phyloP scores from a whole-genome alignment of 2,113 vertebrate genomes.

The Cryptotis parvus region DNA sequence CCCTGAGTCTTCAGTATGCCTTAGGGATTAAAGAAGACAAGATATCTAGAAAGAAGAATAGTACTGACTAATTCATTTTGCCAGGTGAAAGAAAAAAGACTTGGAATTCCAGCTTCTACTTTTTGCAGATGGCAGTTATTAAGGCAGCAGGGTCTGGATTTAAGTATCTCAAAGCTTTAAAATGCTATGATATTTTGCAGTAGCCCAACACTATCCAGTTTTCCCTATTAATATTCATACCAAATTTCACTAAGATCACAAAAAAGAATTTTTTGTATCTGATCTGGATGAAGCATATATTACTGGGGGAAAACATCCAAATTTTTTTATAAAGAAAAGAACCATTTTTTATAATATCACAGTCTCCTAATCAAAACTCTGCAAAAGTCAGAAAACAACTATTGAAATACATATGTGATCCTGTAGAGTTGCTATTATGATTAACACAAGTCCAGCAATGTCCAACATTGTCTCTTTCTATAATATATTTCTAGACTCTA shows the following conservation, averaged over 20 bases:
- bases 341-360: background rate
- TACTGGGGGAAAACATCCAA: constrained; percentile 4
- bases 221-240: constrained; percentile 18
- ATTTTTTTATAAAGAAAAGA: background rate
- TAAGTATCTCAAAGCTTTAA: constrained; percentile 48
- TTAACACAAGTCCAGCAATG: background rate
- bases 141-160: constrained; percentile 18
- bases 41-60: background rate
- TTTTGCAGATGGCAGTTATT: background rate
- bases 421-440: background rate
- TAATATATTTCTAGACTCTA: background rate
- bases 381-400: background rate
- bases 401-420: background rate
- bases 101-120: background rate
- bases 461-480: background rate
- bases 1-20: background rate
- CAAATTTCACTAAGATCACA: background rate
- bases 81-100: constrained; percentile 11
- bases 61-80: background rate
- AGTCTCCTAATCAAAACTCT: background rate
- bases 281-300: background rate
- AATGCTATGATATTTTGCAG: background rate
- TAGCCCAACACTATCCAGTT: background rate
- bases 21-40: constrained; percentile 18
- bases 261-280: constrained; percentile 15